These are phyloP conservation scores for Gadus chalcogrammus DNA, from an alignment of 2,113 vertebrate species.

Conservation along the genomic window DNA sequence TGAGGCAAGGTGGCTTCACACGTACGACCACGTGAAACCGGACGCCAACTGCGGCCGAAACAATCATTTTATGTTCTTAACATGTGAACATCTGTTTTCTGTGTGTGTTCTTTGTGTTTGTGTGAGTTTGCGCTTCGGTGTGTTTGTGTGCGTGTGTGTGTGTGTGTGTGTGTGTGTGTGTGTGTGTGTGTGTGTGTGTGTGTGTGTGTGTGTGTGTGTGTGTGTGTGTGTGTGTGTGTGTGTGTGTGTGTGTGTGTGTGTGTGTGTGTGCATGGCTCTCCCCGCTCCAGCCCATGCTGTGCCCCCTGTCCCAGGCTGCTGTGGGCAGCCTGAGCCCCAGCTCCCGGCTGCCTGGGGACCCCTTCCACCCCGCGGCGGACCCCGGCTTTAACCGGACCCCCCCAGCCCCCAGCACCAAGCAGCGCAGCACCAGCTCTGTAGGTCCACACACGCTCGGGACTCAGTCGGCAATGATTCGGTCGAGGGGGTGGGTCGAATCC, in stretches of 20 bases:
- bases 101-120: no score
- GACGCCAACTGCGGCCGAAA: background rate
- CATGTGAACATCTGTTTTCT: no score
- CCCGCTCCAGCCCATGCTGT: slow-evolving; percentile 68
- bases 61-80: no score
- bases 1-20: background rate
- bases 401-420: slow-evolving; percentile 61
- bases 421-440: slow-evolving; percentile 64
- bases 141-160: background rate
- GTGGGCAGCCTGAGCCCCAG: slow-evolving; percentile 82
- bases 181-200: background rate
- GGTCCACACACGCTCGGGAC: slow-evolving; percentile 24
- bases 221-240: no score
- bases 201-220: background rate
- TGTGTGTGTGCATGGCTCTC: no score
- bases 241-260: no score
- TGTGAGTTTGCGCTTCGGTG: no score
- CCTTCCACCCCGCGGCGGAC: slow-evolving; percentile 85
- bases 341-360: slow-evolving; percentile 87
- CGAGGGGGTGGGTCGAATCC: slow-evolving; percentile 35
- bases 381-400: slow-evolving; percentile 73
- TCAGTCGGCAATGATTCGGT: background rate
- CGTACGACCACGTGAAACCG: background rate
- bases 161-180: background rate
- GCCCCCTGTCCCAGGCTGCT: slow-evolving; percentile 80